Base-by-base conservation (phyloP, 2,888 invertebrate species). In the Odontocerum albicorne region DNA sequence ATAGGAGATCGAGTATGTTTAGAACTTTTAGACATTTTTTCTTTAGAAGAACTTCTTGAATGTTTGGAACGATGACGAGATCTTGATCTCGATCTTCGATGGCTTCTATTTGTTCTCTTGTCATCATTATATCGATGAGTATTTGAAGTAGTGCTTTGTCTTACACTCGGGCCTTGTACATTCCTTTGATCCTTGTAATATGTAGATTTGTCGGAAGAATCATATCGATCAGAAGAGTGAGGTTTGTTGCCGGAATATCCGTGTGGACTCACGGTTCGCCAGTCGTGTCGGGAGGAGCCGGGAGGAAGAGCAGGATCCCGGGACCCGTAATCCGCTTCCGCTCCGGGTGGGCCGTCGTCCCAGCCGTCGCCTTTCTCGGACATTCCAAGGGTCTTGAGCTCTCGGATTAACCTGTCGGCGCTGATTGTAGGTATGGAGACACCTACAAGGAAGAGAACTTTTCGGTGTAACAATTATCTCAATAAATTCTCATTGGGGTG, bases 361-460 rank as follows among this genome's bases (percentile, higher is more conserved):
- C 75, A 75, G 65, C 73, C 70, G 68, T 72, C 65, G 63, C 65
- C 64, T 58, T 64, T 62, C 57, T 53, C 32, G 44, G 54, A 46
- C 50, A 57, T 59, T 31, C 39, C 32, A 31, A 42, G 36, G 44
- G 43, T 35, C 47, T 49, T 35, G 22, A 20, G 19, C 68, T 70
- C 72, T 71, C 73, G 73, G 72, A 75, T 76, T 76, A 75, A 78
- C 75, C 59, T 64, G 59, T 61, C 60, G 63, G 73, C 76, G 78
- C 73, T 75, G 76, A 77, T 75, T 75, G 77, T 79, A 76, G 74
- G 77, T 77, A 75, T 72, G 76, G 74, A 75, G 76, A 76, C 77
- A 82, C 83, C 83, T 83, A 83, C 80, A 82, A 82, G 82, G 80
- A 83, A 81, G 82, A 83, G 72, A 82, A 83, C 83, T 83, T 76